These are phyloP conservation scores for Prunella himalayana DNA, from an alignment of 2,113 vertebrate species.

Conservation along the genomic window DNA sequence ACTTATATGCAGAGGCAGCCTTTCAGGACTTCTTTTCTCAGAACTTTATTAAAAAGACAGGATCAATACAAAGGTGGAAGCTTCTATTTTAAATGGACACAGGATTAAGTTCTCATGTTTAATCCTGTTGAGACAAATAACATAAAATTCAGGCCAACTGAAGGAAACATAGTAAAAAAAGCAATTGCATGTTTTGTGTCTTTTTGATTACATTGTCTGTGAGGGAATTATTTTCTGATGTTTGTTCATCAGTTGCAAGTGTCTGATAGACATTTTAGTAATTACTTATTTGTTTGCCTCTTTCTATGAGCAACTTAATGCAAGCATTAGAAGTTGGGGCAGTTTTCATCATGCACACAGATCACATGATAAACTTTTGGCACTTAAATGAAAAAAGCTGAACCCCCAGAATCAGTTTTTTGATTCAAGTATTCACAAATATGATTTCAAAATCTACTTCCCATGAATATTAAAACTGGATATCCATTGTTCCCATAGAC, in stretches of 20 bases:
- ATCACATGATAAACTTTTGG: conserved; percentile 22
- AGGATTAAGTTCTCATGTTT: background rate
- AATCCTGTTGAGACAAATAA: background rate
- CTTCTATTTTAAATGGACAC: background rate
- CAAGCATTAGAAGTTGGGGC: background rate
- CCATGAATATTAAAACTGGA: conserved; percentile 51
- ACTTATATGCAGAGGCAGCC: background rate
- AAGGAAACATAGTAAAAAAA: background rate
- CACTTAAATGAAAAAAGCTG: background rate
- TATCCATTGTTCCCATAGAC: conserved; percentile 51
- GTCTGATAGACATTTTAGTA: conserved; percentile 10
- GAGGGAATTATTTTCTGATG: conserved; percentile 10
- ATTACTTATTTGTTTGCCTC: conserved; percentile 23
- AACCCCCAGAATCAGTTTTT: conserved; percentile 14
- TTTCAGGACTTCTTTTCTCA: background rate
- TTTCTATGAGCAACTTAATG: background rate
- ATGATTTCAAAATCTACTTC: conserved; percentile 41
- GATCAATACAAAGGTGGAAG: background rate
- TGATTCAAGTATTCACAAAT: conserved; percentile 45
- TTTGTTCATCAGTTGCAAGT: background rate
- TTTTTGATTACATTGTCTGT: background rate
- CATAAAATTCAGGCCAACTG: background rate
- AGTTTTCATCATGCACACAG: background rate
- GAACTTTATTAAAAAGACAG: background rate
- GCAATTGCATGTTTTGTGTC: background rate